phyloP scores from a whole-genome alignment of 1,140 invertebrate species.

The Cydia pomonella region DNA sequence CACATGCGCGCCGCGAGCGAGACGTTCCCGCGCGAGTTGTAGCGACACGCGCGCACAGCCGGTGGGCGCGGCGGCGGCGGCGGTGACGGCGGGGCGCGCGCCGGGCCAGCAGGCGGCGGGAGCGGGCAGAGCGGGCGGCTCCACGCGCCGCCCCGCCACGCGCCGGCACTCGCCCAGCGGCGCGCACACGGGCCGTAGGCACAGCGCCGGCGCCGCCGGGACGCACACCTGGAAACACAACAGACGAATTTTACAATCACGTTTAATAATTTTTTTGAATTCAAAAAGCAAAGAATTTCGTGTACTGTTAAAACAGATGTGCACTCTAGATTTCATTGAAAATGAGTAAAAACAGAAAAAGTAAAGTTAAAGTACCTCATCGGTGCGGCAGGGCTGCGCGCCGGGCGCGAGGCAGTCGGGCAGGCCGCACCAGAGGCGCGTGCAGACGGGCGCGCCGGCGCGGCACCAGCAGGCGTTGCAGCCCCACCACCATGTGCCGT shows the following conservation, averaged over 20 bases:
- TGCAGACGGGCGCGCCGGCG: slow-evolving; percentile 88
- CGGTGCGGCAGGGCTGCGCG: slow-evolving; percentile 79
- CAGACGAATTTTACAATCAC: background rate
- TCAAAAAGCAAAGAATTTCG: too few relatives aligned
- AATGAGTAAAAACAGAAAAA: too few relatives aligned
- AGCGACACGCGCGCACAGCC: slow-evolving; percentile 90
- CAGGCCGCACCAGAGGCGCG: slow-evolving; percentile 91
- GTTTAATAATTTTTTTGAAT: too few relatives aligned
- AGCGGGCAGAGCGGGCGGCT: slow-evolving; percentile 87
- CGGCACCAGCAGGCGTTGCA: slow-evolving; percentile 92
- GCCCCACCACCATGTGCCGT: slow-evolving; percentile 84
- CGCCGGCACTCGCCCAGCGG: slow-evolving; percentile 91
- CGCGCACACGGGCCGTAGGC: slow-evolving; percentile 88
- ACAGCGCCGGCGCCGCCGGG: slow-evolving; percentile 87
- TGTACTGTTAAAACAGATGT: too few relatives aligned
- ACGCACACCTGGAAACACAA: slow-evolving; percentile 84
- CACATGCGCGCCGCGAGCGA: slow-evolving; percentile 87
- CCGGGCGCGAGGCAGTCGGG: slow-evolving; percentile 87
- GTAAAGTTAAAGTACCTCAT: slow-evolving; percentile 70
- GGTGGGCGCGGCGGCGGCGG: slow-evolving; percentile 82
- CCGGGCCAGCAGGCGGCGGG: slow-evolving; percentile 91
- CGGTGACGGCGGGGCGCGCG: slow-evolving; percentile 84
- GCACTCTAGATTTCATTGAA: too few relatives aligned
- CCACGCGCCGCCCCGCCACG: slow-evolving; percentile 87
- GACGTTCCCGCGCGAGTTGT: slow-evolving; percentile 86